Evolutionary conservation across 64 coral and sea anemone genomes (phyloP).

Genomic region (Montipora cactus): DNA sequence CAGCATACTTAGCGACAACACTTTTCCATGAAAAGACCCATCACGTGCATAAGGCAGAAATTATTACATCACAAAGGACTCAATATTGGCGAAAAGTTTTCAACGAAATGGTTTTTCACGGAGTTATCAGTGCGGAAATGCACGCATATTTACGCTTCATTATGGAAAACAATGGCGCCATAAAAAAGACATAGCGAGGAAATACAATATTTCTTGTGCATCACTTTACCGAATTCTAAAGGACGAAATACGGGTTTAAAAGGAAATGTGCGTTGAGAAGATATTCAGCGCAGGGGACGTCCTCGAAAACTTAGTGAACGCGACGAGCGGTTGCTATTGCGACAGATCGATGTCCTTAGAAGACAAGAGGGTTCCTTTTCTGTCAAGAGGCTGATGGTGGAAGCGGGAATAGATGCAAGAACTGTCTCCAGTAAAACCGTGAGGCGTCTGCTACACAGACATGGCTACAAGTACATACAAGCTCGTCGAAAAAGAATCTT

Average conservation of each 20-base stretch:
- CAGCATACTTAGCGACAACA: constrained; percentile 31
- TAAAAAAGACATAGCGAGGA: constrained; percentile 17
- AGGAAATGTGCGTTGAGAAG: not conserved
- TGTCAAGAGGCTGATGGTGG: not conserved
- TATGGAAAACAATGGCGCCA: constrained; percentile 30
- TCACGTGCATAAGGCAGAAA: constrained; percentile 11
- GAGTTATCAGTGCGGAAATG: constrained; percentile 17
- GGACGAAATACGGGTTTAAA: not conserved
- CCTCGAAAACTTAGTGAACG: constrained; percentile 40
- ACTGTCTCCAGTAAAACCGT: not conserved
- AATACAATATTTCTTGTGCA: constrained; percentile 20
- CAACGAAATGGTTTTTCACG: constrained; percentile 36
- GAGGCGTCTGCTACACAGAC: not conserved
- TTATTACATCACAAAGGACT: constrained; percentile 30
- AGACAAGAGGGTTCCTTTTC: not conserved
- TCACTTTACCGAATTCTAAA: not conserved
- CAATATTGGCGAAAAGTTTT: constrained; percentile 13
- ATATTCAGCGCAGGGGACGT: not conserved
- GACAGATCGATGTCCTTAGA: not conserved
- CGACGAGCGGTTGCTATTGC: constrained; percentile 14
- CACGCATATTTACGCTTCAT: constrained; percentile 24
- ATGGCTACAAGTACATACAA: constrained; percentile 51
- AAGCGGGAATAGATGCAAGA: not conserved
- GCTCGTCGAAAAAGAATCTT: constrained; percentile 1
- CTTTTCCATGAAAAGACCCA: not conserved